Evolutionary conservation across 2,888 invertebrate species (phyloP).

Genomic region (Tetragonula carbonaria): DNA sequence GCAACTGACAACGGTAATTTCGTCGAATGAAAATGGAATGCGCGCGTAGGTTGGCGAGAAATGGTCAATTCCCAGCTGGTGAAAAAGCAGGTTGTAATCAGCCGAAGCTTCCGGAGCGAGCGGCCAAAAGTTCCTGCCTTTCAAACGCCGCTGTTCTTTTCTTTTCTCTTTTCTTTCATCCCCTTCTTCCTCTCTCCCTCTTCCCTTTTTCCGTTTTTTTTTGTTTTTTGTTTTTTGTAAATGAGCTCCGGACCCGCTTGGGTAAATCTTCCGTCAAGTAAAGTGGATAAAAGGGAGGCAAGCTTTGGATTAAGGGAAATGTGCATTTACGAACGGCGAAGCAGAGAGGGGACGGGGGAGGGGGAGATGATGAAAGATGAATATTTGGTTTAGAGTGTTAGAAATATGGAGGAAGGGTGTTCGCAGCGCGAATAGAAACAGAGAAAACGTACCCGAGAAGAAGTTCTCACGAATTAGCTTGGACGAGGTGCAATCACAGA

Average conservation of each 20-base stretch:
- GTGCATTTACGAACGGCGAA: not conserved
- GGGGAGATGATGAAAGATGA: not conserved
- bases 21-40: slow-evolving; percentile 61
- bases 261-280: not conserved
- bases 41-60: slow-evolving; percentile 20
- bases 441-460: not conserved
- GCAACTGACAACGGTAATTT: slow-evolving; percentile 61
- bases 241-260: not conserved
- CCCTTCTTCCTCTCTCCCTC: too few relatives aligned
- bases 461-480: too few relatives aligned
- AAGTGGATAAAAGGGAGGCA: not conserved
- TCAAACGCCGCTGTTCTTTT: not conserved
- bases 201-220: too few relatives aligned
- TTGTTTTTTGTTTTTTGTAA: not conserved
- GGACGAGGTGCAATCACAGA: too few relatives aligned
- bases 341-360: too few relatives aligned
- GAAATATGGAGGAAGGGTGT: not conserved
- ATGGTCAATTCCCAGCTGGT: slow-evolving; percentile 51
- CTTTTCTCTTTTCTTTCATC: too few relatives aligned
- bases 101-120: not conserved
- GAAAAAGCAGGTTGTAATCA: not conserved
- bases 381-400: not conserved
- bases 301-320: not conserved
- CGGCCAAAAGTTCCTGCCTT: not conserved
- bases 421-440: not conserved